phyloP scores from a whole-genome alignment of 2,113 vertebrate species.

The Panthera uncia region DNA sequence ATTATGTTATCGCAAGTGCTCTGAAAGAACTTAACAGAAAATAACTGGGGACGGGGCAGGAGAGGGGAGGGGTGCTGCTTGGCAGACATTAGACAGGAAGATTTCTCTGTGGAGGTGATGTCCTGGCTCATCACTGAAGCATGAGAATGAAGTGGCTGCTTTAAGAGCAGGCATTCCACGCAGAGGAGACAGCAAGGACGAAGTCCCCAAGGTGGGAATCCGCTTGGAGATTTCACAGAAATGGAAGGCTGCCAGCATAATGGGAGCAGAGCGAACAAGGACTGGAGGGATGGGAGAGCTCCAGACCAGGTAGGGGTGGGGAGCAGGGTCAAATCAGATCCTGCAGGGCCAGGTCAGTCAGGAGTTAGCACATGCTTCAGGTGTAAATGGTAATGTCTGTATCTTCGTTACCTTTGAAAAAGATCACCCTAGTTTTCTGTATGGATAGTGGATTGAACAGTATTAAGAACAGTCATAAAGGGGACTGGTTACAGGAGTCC shows the following conservation, averaged over 20 bases:
- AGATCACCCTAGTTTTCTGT: neutral
- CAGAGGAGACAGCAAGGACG: neutral
- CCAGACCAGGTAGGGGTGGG: neutral
- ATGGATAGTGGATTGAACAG: neutral
- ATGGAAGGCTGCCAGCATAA: neutral
- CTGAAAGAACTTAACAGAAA: slow-evolving; percentile 31
- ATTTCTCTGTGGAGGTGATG: neutral
- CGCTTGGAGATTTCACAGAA: neutral
- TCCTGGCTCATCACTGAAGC: neutral
- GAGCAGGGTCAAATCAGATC: neutral
- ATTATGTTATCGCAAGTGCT: neutral
- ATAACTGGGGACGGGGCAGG: neutral
- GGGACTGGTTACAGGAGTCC: neutral
- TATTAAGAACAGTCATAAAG: slow-evolving; percentile 17
- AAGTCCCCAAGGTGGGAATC: neutral
- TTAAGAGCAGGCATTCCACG: neutral
- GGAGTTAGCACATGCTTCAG: neutral
- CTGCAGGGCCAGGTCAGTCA: neutral
- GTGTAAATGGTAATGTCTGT: neutral
- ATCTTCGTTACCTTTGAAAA: slow-evolving; percentile 38
- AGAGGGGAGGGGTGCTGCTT: neutral
- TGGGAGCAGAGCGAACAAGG: neutral
- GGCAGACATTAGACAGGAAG: neutral
- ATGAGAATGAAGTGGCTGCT: neutral
- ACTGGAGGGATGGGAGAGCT: neutral